phyloP scores from a whole-genome alignment of 35 echinoderm and acorn worm species.

The Lytechinus pictus region DNA sequence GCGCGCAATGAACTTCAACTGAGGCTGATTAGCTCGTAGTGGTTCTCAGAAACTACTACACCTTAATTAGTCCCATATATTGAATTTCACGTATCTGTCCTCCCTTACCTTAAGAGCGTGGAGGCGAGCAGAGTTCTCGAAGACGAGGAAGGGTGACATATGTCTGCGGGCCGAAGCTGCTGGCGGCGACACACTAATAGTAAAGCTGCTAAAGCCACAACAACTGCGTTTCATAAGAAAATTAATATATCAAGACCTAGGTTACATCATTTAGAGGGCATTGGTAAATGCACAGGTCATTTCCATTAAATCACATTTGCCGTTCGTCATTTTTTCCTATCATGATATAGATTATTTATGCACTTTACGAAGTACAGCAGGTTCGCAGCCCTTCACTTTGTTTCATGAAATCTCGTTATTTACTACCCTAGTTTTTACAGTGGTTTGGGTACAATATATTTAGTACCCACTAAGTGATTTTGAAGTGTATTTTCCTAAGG shows the following conservation, averaged over 20 bases:
- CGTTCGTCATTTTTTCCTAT: too few relatives aligned
- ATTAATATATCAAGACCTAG: background rate
- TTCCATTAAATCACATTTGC: background rate
- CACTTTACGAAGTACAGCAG: too few relatives aligned
- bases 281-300: background rate
- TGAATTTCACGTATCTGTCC: conserved; percentile 30
- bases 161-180: background rate
- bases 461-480: too few relatives aligned
- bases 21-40: background rate
- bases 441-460: too few relatives aligned
- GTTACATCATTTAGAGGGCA: background rate
- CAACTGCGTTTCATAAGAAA: background rate
- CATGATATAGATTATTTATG: too few relatives aligned
- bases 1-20: background rate
- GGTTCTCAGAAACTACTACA: background rate
- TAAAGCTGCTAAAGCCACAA: background rate
- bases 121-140: background rate
- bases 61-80: background rate
- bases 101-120: background rate
- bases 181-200: conserved; percentile 11
- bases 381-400: too few relatives aligned
- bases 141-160: background rate
- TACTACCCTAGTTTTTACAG: too few relatives aligned
- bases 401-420: too few relatives aligned
- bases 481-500: too few relatives aligned